phyloP scores from a whole-genome alignment of 2,113 vertebrate species.

The Cynopterus brachyotis region DNA sequence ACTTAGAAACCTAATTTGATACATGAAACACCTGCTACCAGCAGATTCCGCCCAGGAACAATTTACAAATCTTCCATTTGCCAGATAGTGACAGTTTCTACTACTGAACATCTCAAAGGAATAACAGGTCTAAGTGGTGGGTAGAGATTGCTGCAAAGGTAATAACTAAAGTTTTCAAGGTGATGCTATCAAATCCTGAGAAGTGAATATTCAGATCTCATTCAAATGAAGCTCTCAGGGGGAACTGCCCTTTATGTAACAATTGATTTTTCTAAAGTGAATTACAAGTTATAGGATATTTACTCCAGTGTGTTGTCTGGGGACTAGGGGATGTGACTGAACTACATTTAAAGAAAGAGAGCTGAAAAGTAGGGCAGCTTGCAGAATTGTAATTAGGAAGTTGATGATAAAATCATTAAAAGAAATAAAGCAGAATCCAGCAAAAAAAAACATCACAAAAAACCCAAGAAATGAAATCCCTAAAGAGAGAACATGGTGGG shows the following conservation, averaged over 20 bases:
- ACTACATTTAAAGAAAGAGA: constrained; percentile 25
- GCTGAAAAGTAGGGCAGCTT: not conserved
- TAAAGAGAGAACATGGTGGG: not conserved
- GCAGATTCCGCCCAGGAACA: not conserved
- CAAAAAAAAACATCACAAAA: not conserved
- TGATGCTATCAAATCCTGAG: not conserved
- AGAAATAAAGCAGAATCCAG: constrained; percentile 24
- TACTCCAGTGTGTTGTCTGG: constrained; percentile 50
- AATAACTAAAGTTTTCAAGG: not conserved
- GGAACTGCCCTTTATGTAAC: not conserved
- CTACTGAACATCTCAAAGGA: constrained; percentile 20
- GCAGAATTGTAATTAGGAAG: constrained; percentile 33
- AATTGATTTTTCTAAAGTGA: constrained; percentile 66
- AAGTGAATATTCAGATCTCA: constrained; percentile 67
- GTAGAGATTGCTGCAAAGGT: not conserved
- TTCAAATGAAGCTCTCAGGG: constrained; percentile 47
- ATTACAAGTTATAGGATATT: constrained; percentile 46
- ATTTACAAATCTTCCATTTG: constrained; percentile 5
- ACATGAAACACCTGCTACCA: not conserved
- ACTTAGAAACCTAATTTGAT: not conserved
- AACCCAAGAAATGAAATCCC: not conserved
- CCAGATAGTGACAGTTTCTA: constrained; percentile 23
- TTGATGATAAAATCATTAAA: constrained; percentile 34
- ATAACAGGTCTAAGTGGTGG: constrained; percentile 9
- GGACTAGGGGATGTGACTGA: constrained; percentile 12